phyloP scores from a whole-genome alignment of 2,113 vertebrate species.

The Larimichthys crocea region DNA sequence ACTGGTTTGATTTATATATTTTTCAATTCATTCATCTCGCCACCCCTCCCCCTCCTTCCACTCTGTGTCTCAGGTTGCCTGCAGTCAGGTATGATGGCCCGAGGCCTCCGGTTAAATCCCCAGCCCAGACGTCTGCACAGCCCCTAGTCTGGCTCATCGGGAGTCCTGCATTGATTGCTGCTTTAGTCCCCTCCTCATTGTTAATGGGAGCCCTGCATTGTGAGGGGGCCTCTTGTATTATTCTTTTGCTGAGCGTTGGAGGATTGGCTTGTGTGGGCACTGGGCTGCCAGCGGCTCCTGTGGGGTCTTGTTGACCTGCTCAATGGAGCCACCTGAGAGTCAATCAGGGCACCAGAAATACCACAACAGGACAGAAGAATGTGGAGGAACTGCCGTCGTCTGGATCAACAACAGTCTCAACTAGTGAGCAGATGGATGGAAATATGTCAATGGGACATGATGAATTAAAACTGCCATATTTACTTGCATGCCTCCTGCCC shows the following conservation, averaged over 20 bases:
- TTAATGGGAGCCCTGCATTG: constrained; percentile 61
- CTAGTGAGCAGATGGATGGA: not conserved
- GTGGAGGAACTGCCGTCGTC: constrained; percentile 15
- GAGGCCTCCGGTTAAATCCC: constrained; percentile 71
- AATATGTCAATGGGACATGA: not conserved
- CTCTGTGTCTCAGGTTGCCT: constrained; percentile 72
- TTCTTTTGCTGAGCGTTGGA: constrained; percentile 57
- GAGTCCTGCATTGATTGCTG: constrained; percentile 70
- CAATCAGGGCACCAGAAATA: constrained; percentile 17
- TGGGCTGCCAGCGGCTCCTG: constrained; percentile 50
- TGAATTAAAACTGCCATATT: not conserved
- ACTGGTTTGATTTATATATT: not conserved
- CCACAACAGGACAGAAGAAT: constrained; percentile 25
- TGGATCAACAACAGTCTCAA: not conserved
- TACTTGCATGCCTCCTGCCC: not conserved
- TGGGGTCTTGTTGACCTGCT: constrained; percentile 55
- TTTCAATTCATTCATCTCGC: constrained; percentile 13
- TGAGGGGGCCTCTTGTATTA: constrained; percentile 55
- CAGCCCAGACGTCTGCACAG: constrained; percentile 79
- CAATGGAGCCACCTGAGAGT: constrained; percentile 27
- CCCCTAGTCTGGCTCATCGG: constrained; percentile 66
- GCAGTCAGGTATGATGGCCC: constrained; percentile 72
- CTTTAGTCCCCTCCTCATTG: constrained; percentile 63
- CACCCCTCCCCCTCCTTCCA: constrained; percentile 12
- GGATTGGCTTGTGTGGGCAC: constrained; percentile 42